Evolutionary conservation across 1,140 invertebrate species (phyloP).

Genomic region (Polypedilum vanderplanki): DNA sequence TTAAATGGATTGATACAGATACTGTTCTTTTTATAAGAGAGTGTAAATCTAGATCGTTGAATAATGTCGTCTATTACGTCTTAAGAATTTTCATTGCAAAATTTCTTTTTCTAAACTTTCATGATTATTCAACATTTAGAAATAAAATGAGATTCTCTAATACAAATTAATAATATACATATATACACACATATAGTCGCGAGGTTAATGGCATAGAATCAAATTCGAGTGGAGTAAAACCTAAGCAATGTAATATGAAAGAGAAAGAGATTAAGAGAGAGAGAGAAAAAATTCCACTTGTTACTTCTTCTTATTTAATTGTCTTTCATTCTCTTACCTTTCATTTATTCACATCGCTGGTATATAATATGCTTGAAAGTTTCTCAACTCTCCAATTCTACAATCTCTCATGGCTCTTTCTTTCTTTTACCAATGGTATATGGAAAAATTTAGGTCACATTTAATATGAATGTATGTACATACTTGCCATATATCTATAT

Average conservation of each 20-base stretch:
- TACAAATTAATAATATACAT: too few relatives aligned
- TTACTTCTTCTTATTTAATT: slow-evolving; percentile 26
- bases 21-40: too few relatives aligned
- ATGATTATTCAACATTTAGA: too few relatives aligned
- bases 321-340: slow-evolving; percentile 1
- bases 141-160: too few relatives aligned
- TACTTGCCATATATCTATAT: neutral
- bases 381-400: slow-evolving; percentile 17
- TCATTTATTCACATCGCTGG: neutral
- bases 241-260: neutral
- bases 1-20: too few relatives aligned
- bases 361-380: neutral
- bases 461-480: neutral
- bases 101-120: too few relatives aligned
- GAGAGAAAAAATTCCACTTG: slow-evolving; percentile 23
- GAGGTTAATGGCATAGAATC: slow-evolving; percentile 16
- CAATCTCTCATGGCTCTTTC: neutral
- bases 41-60: too few relatives aligned
- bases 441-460: slow-evolving; percentile 23
- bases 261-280: slow-evolving; percentile 20
- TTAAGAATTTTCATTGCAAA: too few relatives aligned
- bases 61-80: too few relatives aligned
- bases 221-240: neutral
- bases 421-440: neutral
- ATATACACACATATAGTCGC: neutral